A percentile compares a stretch with the other conserved stretches of the same genome.
phyloP scores from a whole-genome alignment of 53 echinoderm and acorn worm genomes.

The Echinometra lucunter region DNA sequence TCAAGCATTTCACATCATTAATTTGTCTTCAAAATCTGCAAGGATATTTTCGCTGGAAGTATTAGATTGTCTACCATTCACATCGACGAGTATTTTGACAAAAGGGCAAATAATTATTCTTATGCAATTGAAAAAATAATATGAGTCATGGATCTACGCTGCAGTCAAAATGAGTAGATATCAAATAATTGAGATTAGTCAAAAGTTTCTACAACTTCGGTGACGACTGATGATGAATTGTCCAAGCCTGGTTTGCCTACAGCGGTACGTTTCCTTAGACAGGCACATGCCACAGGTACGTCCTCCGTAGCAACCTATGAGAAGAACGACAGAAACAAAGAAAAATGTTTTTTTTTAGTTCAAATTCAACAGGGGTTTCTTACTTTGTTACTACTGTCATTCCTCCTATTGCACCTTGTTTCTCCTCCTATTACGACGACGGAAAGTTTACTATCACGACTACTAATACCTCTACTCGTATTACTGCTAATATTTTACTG shows the following conservation, averaged over 20 bases:
- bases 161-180: too few relatives aligned
- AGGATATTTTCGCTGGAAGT: neutral
- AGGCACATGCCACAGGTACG: slow-evolving; percentile 70
- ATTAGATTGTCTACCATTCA: neutral
- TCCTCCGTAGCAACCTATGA: slow-evolving; percentile 18
- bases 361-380: too few relatives aligned
- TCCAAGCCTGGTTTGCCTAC: neutral
- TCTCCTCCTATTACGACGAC: neutral
- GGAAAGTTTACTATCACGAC: neutral
- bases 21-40: neutral
- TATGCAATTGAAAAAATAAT: neutral
- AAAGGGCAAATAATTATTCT: neutral
- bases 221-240: slow-evolving; percentile 38
- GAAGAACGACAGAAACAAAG: neutral
- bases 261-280: slow-evolving; percentile 56
- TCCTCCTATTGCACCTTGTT: too few relatives aligned
- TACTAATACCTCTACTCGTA: neutral
- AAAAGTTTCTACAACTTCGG: slow-evolving; percentile 13
- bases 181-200: neutral
- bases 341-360: neutral
- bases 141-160: neutral
- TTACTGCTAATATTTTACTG: neutral
- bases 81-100: neutral
- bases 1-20: neutral
- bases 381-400: too few relatives aligned